These are phyloP conservation scores for Tethya wilhelma DNA, from an alignment of 37 sponge, comb jelly and placozoan species.

Conservation along the genomic window DNA sequence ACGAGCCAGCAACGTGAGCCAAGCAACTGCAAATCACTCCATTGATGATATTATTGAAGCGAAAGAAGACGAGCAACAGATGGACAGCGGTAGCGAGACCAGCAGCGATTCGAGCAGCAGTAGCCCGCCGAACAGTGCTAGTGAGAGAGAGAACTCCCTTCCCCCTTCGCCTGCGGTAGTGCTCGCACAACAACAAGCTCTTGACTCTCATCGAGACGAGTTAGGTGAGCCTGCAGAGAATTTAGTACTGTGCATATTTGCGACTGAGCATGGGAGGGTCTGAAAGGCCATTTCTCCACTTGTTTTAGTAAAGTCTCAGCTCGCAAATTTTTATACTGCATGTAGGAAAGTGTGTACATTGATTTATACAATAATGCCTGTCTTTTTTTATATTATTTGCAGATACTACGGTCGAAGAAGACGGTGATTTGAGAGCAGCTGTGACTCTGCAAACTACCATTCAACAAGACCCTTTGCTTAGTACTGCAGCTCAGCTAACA, in stretches of 20 bases:
- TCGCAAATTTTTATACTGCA: too few relatives aligned
- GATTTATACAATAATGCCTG: too few relatives aligned
- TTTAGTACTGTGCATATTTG: too few relatives aligned
- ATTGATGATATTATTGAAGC: constrained; percentile 27
- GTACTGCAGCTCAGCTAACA: constrained; percentile 21
- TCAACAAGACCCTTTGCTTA: constrained; percentile 30
- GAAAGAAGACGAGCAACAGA: not conserved
- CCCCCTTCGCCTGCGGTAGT: not conserved
- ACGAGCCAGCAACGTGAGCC: constrained; percentile 2
- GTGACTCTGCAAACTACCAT: constrained; percentile 12
- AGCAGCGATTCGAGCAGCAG: constrained; percentile 24
- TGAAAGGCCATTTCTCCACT: not conserved
- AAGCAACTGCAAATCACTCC: constrained; percentile 15
- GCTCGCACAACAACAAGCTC: not conserved
- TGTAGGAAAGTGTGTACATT: too few relatives aligned
- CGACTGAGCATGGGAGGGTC: too few relatives aligned
- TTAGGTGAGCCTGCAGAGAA: not conserved
- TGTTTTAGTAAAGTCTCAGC: not conserved
- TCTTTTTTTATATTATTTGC: too few relatives aligned
- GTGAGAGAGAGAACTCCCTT: constrained; percentile 19
- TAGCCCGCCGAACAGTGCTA: constrained; percentile 4
- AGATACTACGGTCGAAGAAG: too few relatives aligned
- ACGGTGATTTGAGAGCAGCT: too few relatives aligned
- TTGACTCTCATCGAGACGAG: not conserved
- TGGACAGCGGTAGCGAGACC: constrained; percentile 8